Base-by-base conservation (phyloP, 2,888 invertebrate genomes). In the Adineta ricciae region DNA sequence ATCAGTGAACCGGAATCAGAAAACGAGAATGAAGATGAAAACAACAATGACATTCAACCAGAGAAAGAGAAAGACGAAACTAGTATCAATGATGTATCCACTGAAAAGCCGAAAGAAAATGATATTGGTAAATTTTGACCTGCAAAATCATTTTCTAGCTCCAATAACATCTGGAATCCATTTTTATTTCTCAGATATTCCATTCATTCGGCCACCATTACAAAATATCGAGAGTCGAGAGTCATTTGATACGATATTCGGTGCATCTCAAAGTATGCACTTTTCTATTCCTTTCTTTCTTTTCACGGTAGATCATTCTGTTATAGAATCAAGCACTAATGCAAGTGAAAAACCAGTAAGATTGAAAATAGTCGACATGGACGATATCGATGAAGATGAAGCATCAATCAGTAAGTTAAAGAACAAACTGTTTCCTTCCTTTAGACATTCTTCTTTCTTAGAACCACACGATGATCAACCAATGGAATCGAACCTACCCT, bases 301-400 rank as follows among this genome's bases (percentile, higher is more conserved):
- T 24, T 73, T 24, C 16, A 41, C 5, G 14, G 41, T 38, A 11
- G 21, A 7, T 24, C 24, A 11, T 11, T 9, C 2, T 41, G 3
- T 78, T 38, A 1, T 38, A 41, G 78, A 21, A 78, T 16, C 5
- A 2, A 64, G 32, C 32, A 64, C 4, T 32, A 19, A 64, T 14
- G 5, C 64, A 78, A 14, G 8, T n/a, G 78, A 78, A 78, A 78
- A 78, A 41, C 5, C 78, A 78, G 41, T 38, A 41, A 11, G 78
- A 41, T 41, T 78, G n/a, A 78, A 41, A 78, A 78, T 78, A 11
- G 14, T 78, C 41, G 78, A 78, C n/a, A 78, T 78, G 78, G 78
- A 78, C 41, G 78, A 78, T 41, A 78, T 41, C 7, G 78, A 78
- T 41, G 41, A 78, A 14, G 41, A 32, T 24, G 8, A 3, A 8